Evolutionary conservation across 2,113 vertebrate genomes (phyloP), one percentile per base, ranked within the genome.

Genomic region (Daboia siamensis): DNA sequence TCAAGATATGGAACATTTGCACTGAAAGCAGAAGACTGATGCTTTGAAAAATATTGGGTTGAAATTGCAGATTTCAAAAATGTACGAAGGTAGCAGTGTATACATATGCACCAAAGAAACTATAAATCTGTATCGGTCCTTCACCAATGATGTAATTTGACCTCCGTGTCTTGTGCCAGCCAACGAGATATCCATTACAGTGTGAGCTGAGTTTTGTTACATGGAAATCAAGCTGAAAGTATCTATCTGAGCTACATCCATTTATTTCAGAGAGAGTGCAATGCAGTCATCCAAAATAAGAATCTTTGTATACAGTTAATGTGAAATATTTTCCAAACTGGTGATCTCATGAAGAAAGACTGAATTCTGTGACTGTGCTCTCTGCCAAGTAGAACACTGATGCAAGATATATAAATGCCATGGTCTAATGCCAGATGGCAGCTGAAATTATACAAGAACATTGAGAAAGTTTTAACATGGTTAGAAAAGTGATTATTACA

Each of bases 311-410:
- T 56, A 90, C 55, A 64, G 15, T 26, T 12, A 57, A 29, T 44
- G 24, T 80, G 3, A 26, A 20, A 90, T 33, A 56, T 88, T 90
- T 91, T 92, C 59, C 57, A 87, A 90, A 89, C 21, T 57, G 12
- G 1, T 91, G 92, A 39, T 44, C 74, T 90, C 91, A n/a, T 56
- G 15, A 48, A 84, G 87, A 48, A 21, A 90, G 17, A 88, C 5
- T 87, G 59, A 57, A 91, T 59, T 87, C 52, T 21, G 24, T 55
- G 33, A 74, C 86, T 74, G n/a, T 9, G 24, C 17, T 29, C 12
- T 51, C 57, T 90, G 56, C 85, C 88, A 93, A 74, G 52, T 33
- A 87, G 29, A 95, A 90, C 90, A 12, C 44, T 23, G 29, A 90
- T 29, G 13, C 23, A 92, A 89, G 44, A 20, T 74, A 93, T 17